Conservation (phyloP, 1,140 invertebrate species). For the Musca domestica region DNA sequence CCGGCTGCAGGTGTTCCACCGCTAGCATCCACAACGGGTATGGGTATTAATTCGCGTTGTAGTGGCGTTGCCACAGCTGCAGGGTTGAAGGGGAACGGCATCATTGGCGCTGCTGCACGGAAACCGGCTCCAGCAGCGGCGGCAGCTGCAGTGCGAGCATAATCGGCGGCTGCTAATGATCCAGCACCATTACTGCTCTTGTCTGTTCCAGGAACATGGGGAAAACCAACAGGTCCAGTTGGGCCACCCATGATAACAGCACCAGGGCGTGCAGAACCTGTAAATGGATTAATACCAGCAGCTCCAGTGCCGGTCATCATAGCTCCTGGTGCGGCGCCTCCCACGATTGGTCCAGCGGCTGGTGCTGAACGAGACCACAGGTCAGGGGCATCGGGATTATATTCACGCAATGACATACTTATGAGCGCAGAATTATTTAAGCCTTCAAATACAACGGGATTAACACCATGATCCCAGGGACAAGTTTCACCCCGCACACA, state of each 20-base stretch:
- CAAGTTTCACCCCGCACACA: constrained; percentile 94
- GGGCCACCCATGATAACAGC: constrained; percentile 38
- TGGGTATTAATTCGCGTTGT: constrained; percentile 63
- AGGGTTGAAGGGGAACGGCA: constrained; percentile 47
- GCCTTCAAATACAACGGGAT: constrained; percentile 91
- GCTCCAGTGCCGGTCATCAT: constrained; percentile 25
- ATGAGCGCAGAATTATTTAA: constrained; percentile 59
- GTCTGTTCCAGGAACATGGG: constrained; percentile 29
- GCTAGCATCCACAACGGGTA: constrained; percentile 61
- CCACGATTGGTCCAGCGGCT: constrained; percentile 49
- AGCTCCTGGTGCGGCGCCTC: constrained; percentile 10
- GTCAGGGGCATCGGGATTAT: constrained; percentile 84
- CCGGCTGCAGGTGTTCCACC: constrained; percentile 30
- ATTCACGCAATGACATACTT: constrained; percentile 63
- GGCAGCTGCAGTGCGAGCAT: constrained; percentile 36
- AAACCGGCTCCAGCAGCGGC: constrained; percentile 23
- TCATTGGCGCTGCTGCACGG: constrained; percentile 36
- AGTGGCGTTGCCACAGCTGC: constrained; percentile 44
- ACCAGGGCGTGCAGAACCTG: constrained; percentile 41
- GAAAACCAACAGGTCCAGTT: constrained; percentile 14
- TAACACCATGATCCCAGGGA: constrained; percentile 91
- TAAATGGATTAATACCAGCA: constrained; percentile 45
- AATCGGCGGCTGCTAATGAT: constrained; percentile 31
- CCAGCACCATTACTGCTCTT: constrained; percentile 17
- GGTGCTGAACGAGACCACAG: constrained; percentile 60